Evolutionary conservation across 2,113 vertebrate genomes (phyloP).

Genomic region (Cololabis saira): DNA sequence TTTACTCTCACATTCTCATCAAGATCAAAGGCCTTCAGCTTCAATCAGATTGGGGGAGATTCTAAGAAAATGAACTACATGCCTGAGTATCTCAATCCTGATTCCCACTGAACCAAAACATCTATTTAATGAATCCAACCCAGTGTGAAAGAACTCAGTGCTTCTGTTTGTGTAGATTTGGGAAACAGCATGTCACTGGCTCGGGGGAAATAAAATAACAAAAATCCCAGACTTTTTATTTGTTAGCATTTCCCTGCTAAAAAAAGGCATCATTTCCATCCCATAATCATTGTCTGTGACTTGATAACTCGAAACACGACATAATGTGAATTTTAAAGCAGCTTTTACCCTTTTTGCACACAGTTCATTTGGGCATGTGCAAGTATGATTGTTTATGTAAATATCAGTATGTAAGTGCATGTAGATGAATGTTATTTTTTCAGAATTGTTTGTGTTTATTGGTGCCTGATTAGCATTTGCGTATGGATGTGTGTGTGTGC

Average conservation of each 20-base stretch:
- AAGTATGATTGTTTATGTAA: constrained; percentile 15
- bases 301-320: constrained; percentile 53
- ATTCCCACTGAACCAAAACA: constrained; percentile 43
- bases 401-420: constrained; percentile 18
- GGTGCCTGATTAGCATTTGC: constrained; percentile 19
- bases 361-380: neutral
- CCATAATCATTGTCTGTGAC: constrained; percentile 52
- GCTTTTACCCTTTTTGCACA: constrained; percentile 3
- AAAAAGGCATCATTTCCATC: constrained; percentile 37
- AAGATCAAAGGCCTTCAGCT: constrained; percentile 57
- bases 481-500: neutral
- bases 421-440: constrained; percentile 11
- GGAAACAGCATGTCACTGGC: neutral
- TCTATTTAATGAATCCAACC: constrained; percentile 56
- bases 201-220: constrained; percentile 8
- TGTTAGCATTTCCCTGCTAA: constrained; percentile 21
- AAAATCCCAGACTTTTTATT: constrained; percentile 23
- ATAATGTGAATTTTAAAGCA: constrained; percentile 50
- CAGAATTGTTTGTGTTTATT: constrained; percentile 23
- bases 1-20: constrained; percentile 41
- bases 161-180: no score
- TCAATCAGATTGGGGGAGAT: constrained; percentile 40
- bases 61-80: constrained; percentile 48
- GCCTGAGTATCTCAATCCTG: constrained; percentile 40
- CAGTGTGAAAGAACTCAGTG: constrained; percentile 30